A percentile compares a stretch with the other conserved stretches of the same genome.
These are phyloP conservation scores for Linyphia triangularis DNA, from an alignment of 2,888 invertebrate species.

Conservation along the genomic window DNA sequence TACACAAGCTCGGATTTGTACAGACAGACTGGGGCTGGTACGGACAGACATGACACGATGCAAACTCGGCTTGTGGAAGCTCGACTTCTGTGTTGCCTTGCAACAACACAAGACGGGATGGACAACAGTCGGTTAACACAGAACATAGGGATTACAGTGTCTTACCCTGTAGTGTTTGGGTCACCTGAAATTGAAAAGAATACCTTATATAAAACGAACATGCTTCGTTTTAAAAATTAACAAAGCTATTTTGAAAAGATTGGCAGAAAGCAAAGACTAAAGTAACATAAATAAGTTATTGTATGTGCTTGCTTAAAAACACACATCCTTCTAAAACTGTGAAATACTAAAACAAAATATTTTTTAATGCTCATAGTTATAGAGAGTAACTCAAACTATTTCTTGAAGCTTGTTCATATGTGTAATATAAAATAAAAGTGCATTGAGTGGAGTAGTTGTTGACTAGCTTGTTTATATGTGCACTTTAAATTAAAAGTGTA, in stretches of 20 bases:
- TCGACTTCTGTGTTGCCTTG: slow-evolving; percentile 61
- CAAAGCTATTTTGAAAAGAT: neutral
- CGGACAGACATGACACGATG: neutral
- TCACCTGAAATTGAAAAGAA: neutral
- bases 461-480: too few species aligned
- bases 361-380: too few species aligned
- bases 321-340: neutral
- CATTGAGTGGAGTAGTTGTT: too few species aligned
- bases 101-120: slow-evolving; percentile 19
- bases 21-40: neutral
- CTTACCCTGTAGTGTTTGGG: neutral
- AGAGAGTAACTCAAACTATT: too few species aligned
- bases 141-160: neutral
- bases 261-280: neutral
- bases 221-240: neutral
- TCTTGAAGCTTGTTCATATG: too few species aligned
- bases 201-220: neutral
- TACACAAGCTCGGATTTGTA: neutral
- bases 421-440: too few species aligned
- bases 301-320: neutral
- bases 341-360: neutral
- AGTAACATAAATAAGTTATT: neutral
- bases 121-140: neutral
- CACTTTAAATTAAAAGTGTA: too few species aligned
- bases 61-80: slow-evolving; percentile 10